phyloP scores from a whole-genome alignment of 2,797 vertebrate species.

The Cirrhinus molitorella region DNA sequence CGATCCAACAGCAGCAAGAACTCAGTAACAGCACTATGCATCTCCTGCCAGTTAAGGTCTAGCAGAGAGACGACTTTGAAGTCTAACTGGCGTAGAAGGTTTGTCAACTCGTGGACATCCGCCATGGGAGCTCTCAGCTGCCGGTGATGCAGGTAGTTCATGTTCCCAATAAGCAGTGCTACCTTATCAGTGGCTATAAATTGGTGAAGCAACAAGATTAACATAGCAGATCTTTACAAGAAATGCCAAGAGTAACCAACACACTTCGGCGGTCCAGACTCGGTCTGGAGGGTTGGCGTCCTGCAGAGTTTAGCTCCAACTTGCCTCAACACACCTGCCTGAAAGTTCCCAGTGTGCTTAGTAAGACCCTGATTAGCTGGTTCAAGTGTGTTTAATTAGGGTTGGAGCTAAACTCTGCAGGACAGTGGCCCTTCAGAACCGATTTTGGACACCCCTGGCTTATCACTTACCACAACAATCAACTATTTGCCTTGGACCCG shows the following conservation, averaged over 20 bases:
- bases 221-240: background rate
- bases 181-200: conserved; percentile 88
- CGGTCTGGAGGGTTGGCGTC: no score
- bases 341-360: no score
- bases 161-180: conserved; percentile 89
- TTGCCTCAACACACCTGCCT: no score
- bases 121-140: conserved; percentile 84
- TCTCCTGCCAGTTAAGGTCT: conserved; percentile 86
- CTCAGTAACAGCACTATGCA: conserved; percentile 87
- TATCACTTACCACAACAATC: conserved; percentile 62
- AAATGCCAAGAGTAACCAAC: background rate
- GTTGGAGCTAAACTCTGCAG: no score
- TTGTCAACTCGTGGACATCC: conserved; percentile 84
- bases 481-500: conserved; percentile 45
- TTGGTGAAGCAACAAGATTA: background rate
- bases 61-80: conserved; percentile 91
- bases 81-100: conserved; percentile 85
- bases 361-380: no score
- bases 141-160: conserved; percentile 85
- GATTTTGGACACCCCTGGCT: background rate
- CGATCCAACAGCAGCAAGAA: conserved; percentile 88
- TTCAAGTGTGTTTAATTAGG: no score
- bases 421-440: no score
- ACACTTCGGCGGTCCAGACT: background rate
- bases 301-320: no score